Conservation (phyloP, 1,140 invertebrate species). For the Centruroides sculpturatus region DNA sequence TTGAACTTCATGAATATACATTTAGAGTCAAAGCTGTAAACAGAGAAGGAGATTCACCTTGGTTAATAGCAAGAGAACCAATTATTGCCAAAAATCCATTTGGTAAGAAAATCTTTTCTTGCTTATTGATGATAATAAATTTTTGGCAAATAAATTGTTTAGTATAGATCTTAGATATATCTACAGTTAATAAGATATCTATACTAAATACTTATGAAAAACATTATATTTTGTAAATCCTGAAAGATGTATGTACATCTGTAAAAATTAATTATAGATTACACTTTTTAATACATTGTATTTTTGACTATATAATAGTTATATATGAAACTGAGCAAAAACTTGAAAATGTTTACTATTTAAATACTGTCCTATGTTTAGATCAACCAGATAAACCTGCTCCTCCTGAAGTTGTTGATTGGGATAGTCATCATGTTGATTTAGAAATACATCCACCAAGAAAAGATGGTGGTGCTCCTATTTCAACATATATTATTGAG, state of each 20-base stretch:
- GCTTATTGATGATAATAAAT: not conserved
- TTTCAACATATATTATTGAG: slow-evolving; percentile 84
- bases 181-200: too few species aligned
- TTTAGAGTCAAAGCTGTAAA: slow-evolving; percentile 97
- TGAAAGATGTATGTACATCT: too few species aligned
- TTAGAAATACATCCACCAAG: slow-evolving; percentile 84
- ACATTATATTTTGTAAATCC: too few species aligned
- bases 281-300: too few species aligned
- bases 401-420: slow-evolving; percentile 71
- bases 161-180: too few species aligned
- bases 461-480: slow-evolving; percentile 77
- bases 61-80: slow-evolving; percentile 65
- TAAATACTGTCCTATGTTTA: slow-evolving; percentile 15
- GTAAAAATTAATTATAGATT: too few species aligned
- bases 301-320: too few species aligned
- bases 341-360: not conserved
- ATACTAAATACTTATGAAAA: too few species aligned
- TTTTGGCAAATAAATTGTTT: too few species aligned
- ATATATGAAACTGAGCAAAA: too few species aligned
- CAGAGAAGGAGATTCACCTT: slow-evolving; percentile 92
- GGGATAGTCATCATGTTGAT: slow-evolving; percentile 88
- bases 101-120: slow-evolving; percentile 36
- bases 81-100: slow-evolving; percentile 96
- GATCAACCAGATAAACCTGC: slow-evolving; percentile 80
- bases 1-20: slow-evolving; percentile 93